phyloP scores from a whole-genome alignment of 92 coral and sea anemone genomes.

The Epizoanthus illoricatus region DNA sequence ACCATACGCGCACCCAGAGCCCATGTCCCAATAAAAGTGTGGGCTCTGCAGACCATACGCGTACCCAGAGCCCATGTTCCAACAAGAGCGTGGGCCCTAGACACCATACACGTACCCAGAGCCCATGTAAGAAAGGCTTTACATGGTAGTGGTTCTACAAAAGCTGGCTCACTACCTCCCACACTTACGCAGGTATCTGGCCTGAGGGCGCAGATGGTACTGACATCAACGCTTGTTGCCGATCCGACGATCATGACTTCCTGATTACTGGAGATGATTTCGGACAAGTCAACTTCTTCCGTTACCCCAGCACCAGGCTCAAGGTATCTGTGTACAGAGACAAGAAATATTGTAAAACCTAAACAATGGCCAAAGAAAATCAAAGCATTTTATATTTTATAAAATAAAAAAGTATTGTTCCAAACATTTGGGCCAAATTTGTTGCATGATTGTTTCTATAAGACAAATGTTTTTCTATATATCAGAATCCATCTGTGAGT shows the following conservation, averaged over 20 bases:
- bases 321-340: conserved; percentile 45
- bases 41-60: too few species aligned
- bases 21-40: too few species aligned
- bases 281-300: conserved; percentile 71
- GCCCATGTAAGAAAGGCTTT: too few species aligned
- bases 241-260: conserved; percentile 58
- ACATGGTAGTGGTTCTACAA: too few species aligned
- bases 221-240: conserved; percentile 73
- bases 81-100: too few species aligned
- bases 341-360: not conserved
- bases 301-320: conserved; percentile 61
- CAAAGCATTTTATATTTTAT: not conserved
- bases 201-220: conserved; percentile 93
- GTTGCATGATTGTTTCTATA: not conserved
- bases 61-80: too few species aligned
- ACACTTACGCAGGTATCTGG: conserved; percentile 62
- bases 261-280: conserved; percentile 78
- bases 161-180: not conserved
- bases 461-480: not conserved
- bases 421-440: not conserved
- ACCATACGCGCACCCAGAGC: too few species aligned
- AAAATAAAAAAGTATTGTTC: not conserved
- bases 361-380: not conserved
- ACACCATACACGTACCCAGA: too few species aligned
- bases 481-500: too few species aligned